Conservation (phyloP, 30 jellyfish, hydroid and myxozoan genomes). For the Cassiopea xamachana region DNA sequence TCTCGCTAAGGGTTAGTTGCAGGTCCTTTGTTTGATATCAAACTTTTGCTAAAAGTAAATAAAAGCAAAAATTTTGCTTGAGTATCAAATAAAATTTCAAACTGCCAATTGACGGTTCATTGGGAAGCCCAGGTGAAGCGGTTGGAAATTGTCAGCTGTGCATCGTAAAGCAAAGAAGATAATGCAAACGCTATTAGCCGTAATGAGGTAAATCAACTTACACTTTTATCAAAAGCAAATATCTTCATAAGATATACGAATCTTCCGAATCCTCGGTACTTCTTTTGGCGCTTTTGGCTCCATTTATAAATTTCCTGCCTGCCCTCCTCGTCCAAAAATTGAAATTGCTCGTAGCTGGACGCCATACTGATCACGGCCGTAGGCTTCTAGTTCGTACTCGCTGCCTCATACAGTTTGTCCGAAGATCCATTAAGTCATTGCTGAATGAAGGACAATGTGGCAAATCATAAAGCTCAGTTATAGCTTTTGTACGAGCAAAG, state of each 20-base stretch:
- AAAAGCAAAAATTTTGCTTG: no score
- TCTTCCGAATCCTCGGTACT: conserved; percentile 87
- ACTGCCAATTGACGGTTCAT: no score
- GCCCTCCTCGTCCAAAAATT: conserved; percentile 97
- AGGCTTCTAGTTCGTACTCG: background rate
- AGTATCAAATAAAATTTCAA: no score
- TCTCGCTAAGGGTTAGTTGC: no score
- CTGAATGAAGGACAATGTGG: background rate
- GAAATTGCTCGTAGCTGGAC: conserved; percentile 74
- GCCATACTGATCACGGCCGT: conserved; percentile 15
- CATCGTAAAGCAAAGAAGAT: background rate
- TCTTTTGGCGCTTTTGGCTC: conserved; percentile 88
- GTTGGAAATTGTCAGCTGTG: background rate
- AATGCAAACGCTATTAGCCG: background rate
- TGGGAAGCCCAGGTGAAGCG: no score
- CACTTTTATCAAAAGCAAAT: conserved; percentile 89
- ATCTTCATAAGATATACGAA: conserved; percentile 71
- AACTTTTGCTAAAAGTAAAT: no score
- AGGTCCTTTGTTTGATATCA: no score
- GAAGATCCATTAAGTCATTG: background rate
- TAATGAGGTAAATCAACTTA: conserved; percentile 24
- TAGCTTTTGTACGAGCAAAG: background rate
- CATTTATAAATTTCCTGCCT: conserved; percentile 92
- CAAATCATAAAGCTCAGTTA: background rate
- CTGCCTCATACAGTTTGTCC: background rate